Percentiles rank a stretch among this genome's conserved stretches.
Conservation (phyloP, 1,140 invertebrate species). For the Euura lappo region DNA sequence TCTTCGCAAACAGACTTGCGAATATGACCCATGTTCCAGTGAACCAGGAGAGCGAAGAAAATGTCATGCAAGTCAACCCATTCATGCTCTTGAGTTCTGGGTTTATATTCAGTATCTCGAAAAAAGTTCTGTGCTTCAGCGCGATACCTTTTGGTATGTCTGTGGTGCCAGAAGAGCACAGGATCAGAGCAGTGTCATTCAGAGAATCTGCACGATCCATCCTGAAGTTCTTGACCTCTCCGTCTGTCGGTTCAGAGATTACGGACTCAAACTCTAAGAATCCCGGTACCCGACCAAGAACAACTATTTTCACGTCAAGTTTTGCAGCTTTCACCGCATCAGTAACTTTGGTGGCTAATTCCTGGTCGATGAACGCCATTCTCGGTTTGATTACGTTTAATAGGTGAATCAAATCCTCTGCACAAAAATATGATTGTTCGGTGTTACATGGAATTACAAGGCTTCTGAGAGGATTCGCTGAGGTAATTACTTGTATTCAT, state of each 20-base stretch:
- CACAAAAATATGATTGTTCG: conserved; percentile 23
- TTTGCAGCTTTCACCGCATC: conserved; percentile 31
- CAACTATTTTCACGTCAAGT: conserved; percentile 36
- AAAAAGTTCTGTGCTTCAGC: conserved; percentile 67
- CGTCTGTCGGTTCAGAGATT: conserved; percentile 20
- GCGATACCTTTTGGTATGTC: conserved; percentile 79
- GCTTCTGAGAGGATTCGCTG: neutral
- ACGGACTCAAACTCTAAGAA: conserved; percentile 32
- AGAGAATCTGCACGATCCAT: no score
- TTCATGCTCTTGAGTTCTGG: no score
- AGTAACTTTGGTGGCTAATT: conserved; percentile 25
- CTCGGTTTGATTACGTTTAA: conserved; percentile 46
- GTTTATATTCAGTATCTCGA: no score
- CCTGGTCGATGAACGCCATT: conserved; percentile 44
- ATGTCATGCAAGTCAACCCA: no score
- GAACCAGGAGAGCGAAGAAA: no score
- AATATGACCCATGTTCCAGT: conserved; percentile 14
- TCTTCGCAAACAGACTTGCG: conserved; percentile 40
- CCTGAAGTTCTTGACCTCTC: conserved; percentile 30
- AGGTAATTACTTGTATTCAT: no score
- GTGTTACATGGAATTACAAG: neutral
- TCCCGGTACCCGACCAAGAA: conserved; percentile 35
- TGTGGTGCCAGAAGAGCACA: conserved; percentile 69
- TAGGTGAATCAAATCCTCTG: conserved; percentile 41
- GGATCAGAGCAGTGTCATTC: conserved; percentile 34